These are phyloP conservation scores for Drosophila pachea DNA, from an alignment of 1,140 invertebrate genomes.

Conservation along the genomic window DNA sequence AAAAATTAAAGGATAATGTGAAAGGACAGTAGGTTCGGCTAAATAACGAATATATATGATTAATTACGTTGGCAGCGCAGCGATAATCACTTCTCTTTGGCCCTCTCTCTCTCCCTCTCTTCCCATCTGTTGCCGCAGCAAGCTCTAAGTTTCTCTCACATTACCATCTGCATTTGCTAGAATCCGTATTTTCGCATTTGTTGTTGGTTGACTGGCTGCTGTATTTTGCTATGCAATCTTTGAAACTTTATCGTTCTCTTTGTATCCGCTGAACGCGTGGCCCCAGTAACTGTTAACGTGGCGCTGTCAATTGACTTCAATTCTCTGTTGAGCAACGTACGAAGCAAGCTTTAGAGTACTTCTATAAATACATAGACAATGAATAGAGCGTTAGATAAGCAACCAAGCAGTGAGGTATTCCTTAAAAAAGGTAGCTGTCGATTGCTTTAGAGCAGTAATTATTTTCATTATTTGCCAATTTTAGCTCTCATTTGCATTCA, in stretches of 20 bases:
- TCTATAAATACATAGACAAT: too few species aligned
- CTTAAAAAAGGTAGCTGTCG: too few species aligned
- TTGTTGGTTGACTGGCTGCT: slow-evolving; percentile 25
- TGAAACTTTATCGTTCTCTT: slow-evolving; percentile 37
- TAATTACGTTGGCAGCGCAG: too few species aligned
- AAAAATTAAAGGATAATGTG: too few species aligned
- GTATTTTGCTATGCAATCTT: slow-evolving; percentile 55
- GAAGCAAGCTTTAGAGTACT: background rate
- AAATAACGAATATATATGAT: too few species aligned
- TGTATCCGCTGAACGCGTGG: slow-evolving; percentile 23
- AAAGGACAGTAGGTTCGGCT: too few species aligned
- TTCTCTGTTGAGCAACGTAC: slow-evolving; percentile 30
- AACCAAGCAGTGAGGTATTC: too few species aligned
- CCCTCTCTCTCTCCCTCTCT: too few species aligned
- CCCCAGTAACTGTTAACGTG: slow-evolving; percentile 61
- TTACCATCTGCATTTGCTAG: background rate
- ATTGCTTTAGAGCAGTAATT: slow-evolving; percentile 29
- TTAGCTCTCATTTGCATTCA: slow-evolving; percentile 25
- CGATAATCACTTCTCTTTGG: too few species aligned
- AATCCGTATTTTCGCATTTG: slow-evolving; percentile 5
- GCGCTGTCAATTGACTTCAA: slow-evolving; percentile 65
- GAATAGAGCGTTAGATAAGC: too few species aligned
- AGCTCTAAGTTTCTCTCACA: background rate
- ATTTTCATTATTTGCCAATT: slow-evolving; percentile 38
- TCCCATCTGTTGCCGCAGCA: too few species aligned